Conservation (phyloP, 2,888 invertebrate species). For the Heliconius cydno region DNA sequence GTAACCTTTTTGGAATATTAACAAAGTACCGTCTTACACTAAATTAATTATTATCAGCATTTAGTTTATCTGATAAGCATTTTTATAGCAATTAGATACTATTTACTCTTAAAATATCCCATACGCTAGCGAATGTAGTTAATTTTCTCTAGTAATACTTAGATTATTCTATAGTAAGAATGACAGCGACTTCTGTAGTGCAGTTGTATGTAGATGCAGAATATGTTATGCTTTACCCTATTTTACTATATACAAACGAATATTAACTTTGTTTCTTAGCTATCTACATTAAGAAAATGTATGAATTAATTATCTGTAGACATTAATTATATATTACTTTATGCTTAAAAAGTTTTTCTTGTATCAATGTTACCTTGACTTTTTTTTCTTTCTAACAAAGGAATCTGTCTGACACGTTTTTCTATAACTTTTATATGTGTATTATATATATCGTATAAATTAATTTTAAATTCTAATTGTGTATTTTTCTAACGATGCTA, state of each 20-base stretch:
- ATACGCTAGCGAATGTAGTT: constrained; percentile 41
- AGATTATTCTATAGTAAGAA: constrained; percentile 19
- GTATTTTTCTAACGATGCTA: constrained; percentile 19
- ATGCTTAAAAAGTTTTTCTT: neutral
- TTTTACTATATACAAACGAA: constrained; percentile 11
- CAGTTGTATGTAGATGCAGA: constrained; percentile 38
- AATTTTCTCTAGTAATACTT: constrained; percentile 30
- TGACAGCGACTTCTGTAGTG: constrained; percentile 39
- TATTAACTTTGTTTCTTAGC: constrained; percentile 7
- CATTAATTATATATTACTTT: neutral
- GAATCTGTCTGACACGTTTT: neutral
- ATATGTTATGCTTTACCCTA: neutral
- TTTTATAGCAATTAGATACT: constrained; percentile 39
- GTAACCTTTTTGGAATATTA: constrained; percentile 35
- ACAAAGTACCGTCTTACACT: neutral
- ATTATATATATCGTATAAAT: neutral
- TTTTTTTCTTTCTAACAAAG: neutral
- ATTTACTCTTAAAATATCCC: constrained; percentile 40
- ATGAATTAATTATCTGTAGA: neutral
- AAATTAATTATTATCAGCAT: neutral
- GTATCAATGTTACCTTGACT: neutral
- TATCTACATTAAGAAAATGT: neutral
- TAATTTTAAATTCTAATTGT: constrained; percentile 5
- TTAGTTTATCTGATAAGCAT: neutral
- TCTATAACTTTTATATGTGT: constrained; percentile 11